These are phyloP conservation scores for Turnix velox DNA, from an alignment of 2,113 vertebrate genomes.

Conservation along the genomic window DNA sequence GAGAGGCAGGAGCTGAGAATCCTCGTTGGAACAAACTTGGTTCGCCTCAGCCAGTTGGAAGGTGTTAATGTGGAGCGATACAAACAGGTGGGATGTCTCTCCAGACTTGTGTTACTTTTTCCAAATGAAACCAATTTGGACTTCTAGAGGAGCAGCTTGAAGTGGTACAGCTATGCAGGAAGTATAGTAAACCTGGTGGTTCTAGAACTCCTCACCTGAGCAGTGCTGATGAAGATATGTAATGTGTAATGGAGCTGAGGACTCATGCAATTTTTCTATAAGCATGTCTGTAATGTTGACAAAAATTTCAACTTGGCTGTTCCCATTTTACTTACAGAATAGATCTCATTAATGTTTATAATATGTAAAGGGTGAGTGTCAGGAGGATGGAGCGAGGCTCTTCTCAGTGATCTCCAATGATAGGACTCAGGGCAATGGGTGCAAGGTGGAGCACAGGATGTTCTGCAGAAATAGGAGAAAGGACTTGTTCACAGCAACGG, in stretches of 20 bases:
- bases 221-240: neutral
- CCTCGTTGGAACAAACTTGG: slow-evolving; percentile 95
- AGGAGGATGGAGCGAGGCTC: too few species aligned
- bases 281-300: neutral
- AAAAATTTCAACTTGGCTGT: neutral
- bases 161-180: neutral
- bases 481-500: too few species aligned
- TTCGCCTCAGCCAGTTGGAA: slow-evolving; percentile 96
- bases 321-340: neutral
- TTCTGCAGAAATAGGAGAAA: too few species aligned
- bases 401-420: too few species aligned
- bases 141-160: neutral
- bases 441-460: too few species aligned
- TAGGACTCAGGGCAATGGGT: too few species aligned
- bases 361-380: too few species aligned
- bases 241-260: neutral
- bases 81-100: slow-evolving; percentile 82
- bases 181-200: neutral
- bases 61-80: slow-evolving; percentile 97
- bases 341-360: too few species aligned
- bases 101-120: neutral
- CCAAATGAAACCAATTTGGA: neutral
- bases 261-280: neutral
- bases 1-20: slow-evolving; percentile 95
- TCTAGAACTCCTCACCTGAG: neutral